Base-by-base conservation (phyloP, 2,797 vertebrate genomes). In the Melanotaenia nigrans region DNA sequence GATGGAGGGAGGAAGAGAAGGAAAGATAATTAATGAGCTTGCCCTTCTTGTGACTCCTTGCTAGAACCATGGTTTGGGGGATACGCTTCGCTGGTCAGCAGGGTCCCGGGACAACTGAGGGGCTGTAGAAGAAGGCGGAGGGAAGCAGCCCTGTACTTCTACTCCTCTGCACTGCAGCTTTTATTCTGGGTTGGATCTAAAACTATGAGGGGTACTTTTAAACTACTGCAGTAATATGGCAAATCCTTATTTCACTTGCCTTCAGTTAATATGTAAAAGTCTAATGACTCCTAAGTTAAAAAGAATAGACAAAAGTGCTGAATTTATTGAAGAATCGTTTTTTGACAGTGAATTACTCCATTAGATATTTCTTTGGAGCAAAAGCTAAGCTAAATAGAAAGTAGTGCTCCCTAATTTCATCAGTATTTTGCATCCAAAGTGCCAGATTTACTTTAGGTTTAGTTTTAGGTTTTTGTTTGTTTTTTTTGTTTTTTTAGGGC, bases 21-120 rank as follows among this genome's bases (percentile, higher is more conserved):
- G 73, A 79, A 75, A 78, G 86, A 92, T 96, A 96, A 97, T 97
- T 98, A 97, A 96, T 95, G 94, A 93, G 79, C 91, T 92, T 94
- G 95, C 93, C 94, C 95, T 95, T 93, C 88, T 70, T 1, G 76
- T 91, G 90, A 91, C 89, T 92, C 87, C 82, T 75, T 3, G 75
- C 83, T 69, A 68, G 80, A 85, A 86, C 85, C 86, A 84, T 65
- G 86, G 77, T 79, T 87, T 79, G 73, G 74, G 86, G 84, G 87
- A 86, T 65, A 76, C 35, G 88, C 90, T 81, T 89, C 83, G 33
- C 49, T 68, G 71, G 77, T 6, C 82, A 79, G 75, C 78, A 42
- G 78, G 66, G 88, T 91, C 90, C 88, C 40, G 73, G 87, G 90
- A 91, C 84, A 53, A 60, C 61, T 24, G 60, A 72, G 40, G 55